Base-by-base conservation (phyloP, 2,113 vertebrate genomes). In the Hemibates koningsi region DNA sequence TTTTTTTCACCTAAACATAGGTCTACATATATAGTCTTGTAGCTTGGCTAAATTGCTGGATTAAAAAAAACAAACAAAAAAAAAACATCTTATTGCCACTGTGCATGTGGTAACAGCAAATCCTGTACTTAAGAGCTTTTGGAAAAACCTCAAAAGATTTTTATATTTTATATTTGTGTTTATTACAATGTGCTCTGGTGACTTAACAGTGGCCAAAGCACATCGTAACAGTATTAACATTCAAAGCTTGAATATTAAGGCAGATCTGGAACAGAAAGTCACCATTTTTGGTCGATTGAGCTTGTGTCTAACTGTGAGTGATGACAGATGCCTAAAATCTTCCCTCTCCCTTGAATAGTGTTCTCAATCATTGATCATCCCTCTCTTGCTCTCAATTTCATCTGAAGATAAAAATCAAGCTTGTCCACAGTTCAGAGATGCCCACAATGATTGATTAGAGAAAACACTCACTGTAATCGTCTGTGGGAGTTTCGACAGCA, bases 391-490 rank as follows among this genome's bases (percentile, higher is more conserved):
- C 78, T 85, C 68, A 63, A 17, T 89, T 73, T 76, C 12, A 52
- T 59, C 52, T 12, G 19, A 85, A 88, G 83, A 83, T 63, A 36
- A 86, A 90, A 84, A 81, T 76, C 16, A 81, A 61, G 63, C 56
- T 43, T 41, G 82, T 86, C 56, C n/a, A 13, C 76, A 83, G 80
- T 90, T 93, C 59, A 84, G 41, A 79, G 50, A 80, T 68, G 53
- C 24, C 36, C 83, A 52, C 14, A 53, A 86, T 90, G 90, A 93
- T 88, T 87, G 84, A 93, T 93, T 71, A 53, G 21, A 3, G 57
- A 86, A 87, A 81, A 91, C 86, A 89, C 57, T 90, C 29, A 10
- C 38, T 54, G 89, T 89, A 76, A 93, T 91, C 59, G 84, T 91
- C 80, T 41, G 84, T 14, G 66, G 80, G 82, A 76, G 41, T 80